These are phyloP conservation scores for Limnephilus rhombicus DNA, from an alignment of 2,888 invertebrate species.

Conservation along the genomic window DNA sequence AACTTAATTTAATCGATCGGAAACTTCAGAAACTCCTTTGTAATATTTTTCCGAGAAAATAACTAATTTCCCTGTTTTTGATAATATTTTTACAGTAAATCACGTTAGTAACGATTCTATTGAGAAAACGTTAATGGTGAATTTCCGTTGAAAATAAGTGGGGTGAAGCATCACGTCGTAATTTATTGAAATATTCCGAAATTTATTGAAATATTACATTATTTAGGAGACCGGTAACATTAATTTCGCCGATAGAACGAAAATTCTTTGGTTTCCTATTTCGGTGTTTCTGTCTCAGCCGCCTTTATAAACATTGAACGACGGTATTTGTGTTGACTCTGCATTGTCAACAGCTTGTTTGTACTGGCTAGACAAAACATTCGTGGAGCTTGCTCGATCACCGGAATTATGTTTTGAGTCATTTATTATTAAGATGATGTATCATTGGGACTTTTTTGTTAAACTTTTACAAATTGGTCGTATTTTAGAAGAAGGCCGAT, in stretches of 20 bases:
- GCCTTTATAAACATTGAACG: background rate
- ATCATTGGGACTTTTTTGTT: conserved; percentile 15
- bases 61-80: background rate
- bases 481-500: background rate
- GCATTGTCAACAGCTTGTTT: conserved; percentile 33
- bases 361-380: conserved; percentile 27
- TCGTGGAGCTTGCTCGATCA: background rate
- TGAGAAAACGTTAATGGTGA: conserved; percentile 9
- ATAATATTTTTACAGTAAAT: conserved; percentile 14
- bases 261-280: conserved; percentile 25
- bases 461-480: background rate
- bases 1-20: background rate
- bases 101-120: conserved; percentile 18
- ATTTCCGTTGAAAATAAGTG: conserved; percentile 22
- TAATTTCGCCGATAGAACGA: conserved; percentile 10
- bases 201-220: conserved; percentile 43
- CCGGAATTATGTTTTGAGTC: conserved; percentile 20
- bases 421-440: conserved; percentile 23
- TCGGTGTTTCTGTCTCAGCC: background rate
- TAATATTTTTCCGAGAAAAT: background rate
- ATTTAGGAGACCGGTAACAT: conserved; percentile 31
- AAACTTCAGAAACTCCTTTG: background rate
- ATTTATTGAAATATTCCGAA: background rate
- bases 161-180: background rate
- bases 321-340: conserved; percentile 14